A percentile compares a stretch with the other conserved stretches of the same genome.
phyloP scores from a whole-genome alignment of 2,113 vertebrate genomes.

The Amblyopsis rosae region DNA sequence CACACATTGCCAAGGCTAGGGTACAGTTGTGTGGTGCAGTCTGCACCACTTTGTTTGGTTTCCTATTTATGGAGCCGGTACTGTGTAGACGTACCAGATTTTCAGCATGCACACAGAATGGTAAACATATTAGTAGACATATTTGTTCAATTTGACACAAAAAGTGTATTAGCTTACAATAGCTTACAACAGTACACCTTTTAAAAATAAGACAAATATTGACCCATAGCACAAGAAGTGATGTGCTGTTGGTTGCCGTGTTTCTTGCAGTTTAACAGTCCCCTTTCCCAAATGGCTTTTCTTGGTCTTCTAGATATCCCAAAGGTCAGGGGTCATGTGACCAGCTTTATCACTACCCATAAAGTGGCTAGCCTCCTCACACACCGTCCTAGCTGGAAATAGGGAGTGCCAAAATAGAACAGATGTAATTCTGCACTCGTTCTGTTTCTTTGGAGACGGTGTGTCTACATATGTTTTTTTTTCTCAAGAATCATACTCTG shows the following conservation, averaged over 20 bases:
- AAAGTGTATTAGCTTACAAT: too few relatives aligned
- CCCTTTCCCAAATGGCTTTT: slow-evolving; percentile 19
- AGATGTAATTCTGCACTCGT: slow-evolving; percentile 46
- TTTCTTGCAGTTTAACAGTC: slow-evolving; percentile 2
- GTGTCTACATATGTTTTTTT: slow-evolving; percentile 4
- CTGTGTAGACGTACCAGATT: too few relatives aligned
- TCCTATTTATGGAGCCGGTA: too few relatives aligned
- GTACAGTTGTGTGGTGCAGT: too few relatives aligned
- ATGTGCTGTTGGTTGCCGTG: not conserved
- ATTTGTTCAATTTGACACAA: too few relatives aligned
- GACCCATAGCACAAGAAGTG: too few relatives aligned
- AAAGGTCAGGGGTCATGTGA: slow-evolving; percentile 56
- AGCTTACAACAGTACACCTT: too few relatives aligned
- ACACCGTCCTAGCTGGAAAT: slow-evolving; percentile 53
- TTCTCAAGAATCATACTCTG: slow-evolving; percentile 7
- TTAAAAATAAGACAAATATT: too few relatives aligned
- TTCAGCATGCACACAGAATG: too few relatives aligned
- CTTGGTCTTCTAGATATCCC: slow-evolving; percentile 33
- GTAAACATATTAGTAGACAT: too few relatives aligned
- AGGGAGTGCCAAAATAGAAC: slow-evolving; percentile 61
- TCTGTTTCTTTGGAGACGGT: slow-evolving; percentile 42
- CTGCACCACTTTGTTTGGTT: too few relatives aligned
- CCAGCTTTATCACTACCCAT: slow-evolving; percentile 48
- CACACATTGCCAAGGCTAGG: too few relatives aligned
- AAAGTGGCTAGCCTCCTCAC: slow-evolving; percentile 37